Conservation (phyloP, 2,888 invertebrate genomes). For the Eledone cirrhosa region DNA sequence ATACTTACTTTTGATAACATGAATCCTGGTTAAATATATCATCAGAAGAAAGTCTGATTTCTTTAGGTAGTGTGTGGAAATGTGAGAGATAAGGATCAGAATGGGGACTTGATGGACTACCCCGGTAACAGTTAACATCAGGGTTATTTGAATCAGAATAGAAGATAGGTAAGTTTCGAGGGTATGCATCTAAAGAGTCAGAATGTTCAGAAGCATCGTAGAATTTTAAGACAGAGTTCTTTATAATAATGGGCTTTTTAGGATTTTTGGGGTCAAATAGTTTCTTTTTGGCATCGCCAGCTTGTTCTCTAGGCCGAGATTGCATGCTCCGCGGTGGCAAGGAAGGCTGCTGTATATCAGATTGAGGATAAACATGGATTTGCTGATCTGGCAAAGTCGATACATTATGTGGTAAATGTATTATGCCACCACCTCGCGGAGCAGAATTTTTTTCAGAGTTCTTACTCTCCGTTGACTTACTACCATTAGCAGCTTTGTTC, state of each 20-base stretch:
- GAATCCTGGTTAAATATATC: conserved; percentile 43
- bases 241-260: conserved; percentile 54
- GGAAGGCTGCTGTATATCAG: neutral
- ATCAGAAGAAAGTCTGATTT: conserved; percentile 36
- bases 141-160: conserved; percentile 19
- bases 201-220: conserved; percentile 1
- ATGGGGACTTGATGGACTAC: neutral
- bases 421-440: conserved; percentile 41
- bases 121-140: neutral
- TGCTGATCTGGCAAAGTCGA: conserved; percentile 30
- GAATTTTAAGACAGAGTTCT: conserved; percentile 30
- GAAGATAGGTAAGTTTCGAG: conserved; percentile 14
- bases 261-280: conserved; percentile 63
- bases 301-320: conserved; percentile 18
- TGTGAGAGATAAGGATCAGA: conserved; percentile 42
- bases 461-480: neutral
- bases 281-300: conserved; percentile 42
- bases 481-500: neutral
- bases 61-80: conserved; percentile 30
- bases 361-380: conserved; percentile 19
- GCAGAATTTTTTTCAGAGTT: conserved; percentile 28
- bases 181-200: neutral
- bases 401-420: conserved; percentile 42
- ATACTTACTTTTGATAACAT: conserved; percentile 43
- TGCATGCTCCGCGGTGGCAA: neutral